These are phyloP conservation scores for Halcyon leucocephala DNA, from an alignment of 2,797 vertebrate genomes.

Conservation along the genomic window DNA sequence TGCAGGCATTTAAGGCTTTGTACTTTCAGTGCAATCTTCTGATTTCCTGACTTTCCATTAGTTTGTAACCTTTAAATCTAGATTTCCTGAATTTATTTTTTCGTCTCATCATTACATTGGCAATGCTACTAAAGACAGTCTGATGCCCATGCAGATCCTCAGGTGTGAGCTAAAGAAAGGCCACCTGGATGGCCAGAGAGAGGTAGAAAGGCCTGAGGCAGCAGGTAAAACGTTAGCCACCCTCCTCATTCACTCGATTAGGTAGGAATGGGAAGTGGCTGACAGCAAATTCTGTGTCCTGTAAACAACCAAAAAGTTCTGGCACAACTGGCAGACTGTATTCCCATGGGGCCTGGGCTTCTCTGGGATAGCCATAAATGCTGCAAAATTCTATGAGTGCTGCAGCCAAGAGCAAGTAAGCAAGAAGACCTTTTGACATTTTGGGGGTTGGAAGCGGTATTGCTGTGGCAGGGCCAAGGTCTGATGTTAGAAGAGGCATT, in stretches of 20 bases:
- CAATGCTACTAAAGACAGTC: not conserved
- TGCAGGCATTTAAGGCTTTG: not conserved
- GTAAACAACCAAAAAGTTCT: not conserved
- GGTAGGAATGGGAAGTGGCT: not conserved
- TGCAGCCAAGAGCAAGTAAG: not conserved
- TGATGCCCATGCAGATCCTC: not conserved
- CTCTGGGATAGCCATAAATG: not conserved
- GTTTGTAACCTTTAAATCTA: not conserved
- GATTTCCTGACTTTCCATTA: not conserved
- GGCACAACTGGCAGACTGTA: not conserved
- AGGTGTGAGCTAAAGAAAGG: not conserved
- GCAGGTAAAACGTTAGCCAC: not conserved
- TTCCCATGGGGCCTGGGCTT: not conserved
- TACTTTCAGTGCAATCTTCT: not conserved
- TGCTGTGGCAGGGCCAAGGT: not conserved
- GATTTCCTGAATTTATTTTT: not conserved
- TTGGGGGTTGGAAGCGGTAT: not conserved
- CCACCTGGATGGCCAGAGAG: not conserved
- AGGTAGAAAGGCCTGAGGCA: not conserved
- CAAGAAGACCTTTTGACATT: not conserved
- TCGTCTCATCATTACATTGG: not conserved
- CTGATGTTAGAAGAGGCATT: rapidly evolving
- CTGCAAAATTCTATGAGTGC: not conserved
- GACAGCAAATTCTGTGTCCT: not conserved
- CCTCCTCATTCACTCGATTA: not conserved